Percentiles rank a stretch among this genome's conserved stretches.
These are phyloP conservation scores for Chelonus insularis DNA, from an alignment of 1,140 invertebrate genomes.

Conservation along the genomic window DNA sequence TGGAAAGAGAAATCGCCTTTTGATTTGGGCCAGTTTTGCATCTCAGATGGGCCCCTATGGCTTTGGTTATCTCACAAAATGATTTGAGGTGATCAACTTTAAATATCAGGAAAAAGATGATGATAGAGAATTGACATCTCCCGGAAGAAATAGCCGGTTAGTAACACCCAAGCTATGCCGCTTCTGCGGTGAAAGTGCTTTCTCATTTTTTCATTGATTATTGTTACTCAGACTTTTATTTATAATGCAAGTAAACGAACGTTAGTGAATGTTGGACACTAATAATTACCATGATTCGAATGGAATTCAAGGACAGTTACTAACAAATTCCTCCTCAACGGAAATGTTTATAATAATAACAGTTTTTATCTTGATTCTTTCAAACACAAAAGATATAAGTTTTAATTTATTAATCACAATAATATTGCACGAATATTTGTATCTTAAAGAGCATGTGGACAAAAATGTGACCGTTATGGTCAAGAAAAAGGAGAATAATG, in stretches of 20 bases:
- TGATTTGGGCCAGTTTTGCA: conserved; percentile 1
- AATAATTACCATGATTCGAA: no score
- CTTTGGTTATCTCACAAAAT: neutral
- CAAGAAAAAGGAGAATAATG: conserved; percentile 33
- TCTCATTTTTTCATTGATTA: conserved; percentile 13
- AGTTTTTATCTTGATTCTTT: no score
- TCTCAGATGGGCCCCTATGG: neutral
- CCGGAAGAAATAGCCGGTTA: conserved; percentile 34
- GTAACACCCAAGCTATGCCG: conserved; percentile 26
- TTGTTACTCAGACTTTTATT: no score
- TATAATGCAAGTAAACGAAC: no score
- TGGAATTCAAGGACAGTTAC: no score
- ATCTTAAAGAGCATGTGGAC: neutral
- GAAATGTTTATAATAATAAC: no score
- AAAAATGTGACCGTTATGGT: neutral
- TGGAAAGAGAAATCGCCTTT: conserved; percentile 52
- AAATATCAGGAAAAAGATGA: conserved; percentile 2
- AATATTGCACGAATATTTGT: neutral
- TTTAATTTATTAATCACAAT: neutral
- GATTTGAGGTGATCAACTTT: neutral
- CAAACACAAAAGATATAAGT: no score
- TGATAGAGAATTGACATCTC: conserved; percentile 30
- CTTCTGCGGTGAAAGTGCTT: conserved; percentile 45
- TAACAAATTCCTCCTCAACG: no score
- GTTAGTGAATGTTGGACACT: no score